Base-by-base conservation (phyloP, 2,888 invertebrate genomes). In the Trissonchulus latispiculum region DNA sequence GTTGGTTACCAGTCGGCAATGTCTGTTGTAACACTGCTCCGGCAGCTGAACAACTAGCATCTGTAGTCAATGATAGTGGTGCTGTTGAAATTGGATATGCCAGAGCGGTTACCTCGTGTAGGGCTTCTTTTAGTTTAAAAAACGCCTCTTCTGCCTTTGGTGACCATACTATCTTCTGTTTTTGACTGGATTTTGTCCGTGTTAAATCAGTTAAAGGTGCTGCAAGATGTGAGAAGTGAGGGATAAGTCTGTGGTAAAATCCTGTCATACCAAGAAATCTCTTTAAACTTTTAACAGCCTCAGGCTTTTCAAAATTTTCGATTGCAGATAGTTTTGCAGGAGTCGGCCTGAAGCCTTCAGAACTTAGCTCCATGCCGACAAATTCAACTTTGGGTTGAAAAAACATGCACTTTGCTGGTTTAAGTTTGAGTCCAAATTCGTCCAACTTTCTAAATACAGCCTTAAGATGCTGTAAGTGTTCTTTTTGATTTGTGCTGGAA, bases 131-230 rank as follows among this genome's bases (percentile, higher is more conserved):
- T 15, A 68, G 35, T 23, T 23, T n/a, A 15, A 35, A n/a, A n/a
- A 68, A 68, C 3, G 69, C 2, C 2, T n/a, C n/a, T 68, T 36
- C 36, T n/a, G 33, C 36, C 23, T 33, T n/a, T n/a, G 3, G 35
- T 28, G 32, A 68, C 69, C 69, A 68, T 3, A 35, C n/a, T 32
- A 68, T 33, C n/a, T 23, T 8, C 28, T 68, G n/a, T 28, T 64
- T n/a, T 18, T n/a, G n/a, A 36, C 23, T 33, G 32, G 69, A 32
- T 68, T 36, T 68, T 33, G n/a, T 33, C n/a, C 36, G 31, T 33
- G 69, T 68, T 15, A 68, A 36, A 68, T 68, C 69, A 36, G 69
- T 68, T n/a, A 68, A 33, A 23, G 69, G 69, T n/a, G 69, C 69
- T 15, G 69, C 69, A n/a, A 36, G 31, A 33, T 68, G 69, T 8